Evolutionary conservation across 2,888 invertebrate species (phyloP), one percentile per base, ranked within the genome.

Genomic region (Lycaena phlaeas): DNA sequence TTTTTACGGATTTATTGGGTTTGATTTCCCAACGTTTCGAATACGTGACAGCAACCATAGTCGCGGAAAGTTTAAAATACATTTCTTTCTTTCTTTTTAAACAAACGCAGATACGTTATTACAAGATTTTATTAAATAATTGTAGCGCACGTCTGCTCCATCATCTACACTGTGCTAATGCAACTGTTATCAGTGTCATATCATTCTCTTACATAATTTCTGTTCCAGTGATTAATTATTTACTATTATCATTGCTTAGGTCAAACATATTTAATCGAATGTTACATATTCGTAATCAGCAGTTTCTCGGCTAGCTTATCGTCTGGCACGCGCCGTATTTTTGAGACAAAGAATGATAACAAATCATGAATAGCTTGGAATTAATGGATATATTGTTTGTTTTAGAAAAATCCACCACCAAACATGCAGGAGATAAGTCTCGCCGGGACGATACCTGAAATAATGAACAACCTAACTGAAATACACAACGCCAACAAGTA

Each of bases 401-500:
- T 74, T 27, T 72, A 85, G 85, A 82, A 77, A 73, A 66, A 68
- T 28, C 64, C 71, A 34, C 70, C 72, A 6, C 48, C 72, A 1
- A 81, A 84, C 47, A 68, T 84, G 12, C 64, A 74, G 45, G 71
- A 81, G 59, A 84, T 85, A 52, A 85, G 70, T 45, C 50, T 85
- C 45, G 76, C 77, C n/a, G 85, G 82, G 10, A 81, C 78, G 0
- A 78, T 78, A 49, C 76, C 82, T 25, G 85, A 84, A 50, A 72
- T 85, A 30, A 68, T 63, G 17, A 78, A 75, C 57, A 84, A 76
- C 52, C 64, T 84, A 1, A 79, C 79, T 1, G 58, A 50, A 15
- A 62, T 70, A 45, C 54, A 71, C n/a, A 60, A 64, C 31, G 63
- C 69, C 0, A 11, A 40, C 11, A 22, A 9, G 10, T 22, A 34